Percentiles rank a stretch among this genome's conserved stretches.
Evolutionary conservation across 2,113 vertebrate species (phyloP).

Genomic region (Antechinus flavipes): DNA sequence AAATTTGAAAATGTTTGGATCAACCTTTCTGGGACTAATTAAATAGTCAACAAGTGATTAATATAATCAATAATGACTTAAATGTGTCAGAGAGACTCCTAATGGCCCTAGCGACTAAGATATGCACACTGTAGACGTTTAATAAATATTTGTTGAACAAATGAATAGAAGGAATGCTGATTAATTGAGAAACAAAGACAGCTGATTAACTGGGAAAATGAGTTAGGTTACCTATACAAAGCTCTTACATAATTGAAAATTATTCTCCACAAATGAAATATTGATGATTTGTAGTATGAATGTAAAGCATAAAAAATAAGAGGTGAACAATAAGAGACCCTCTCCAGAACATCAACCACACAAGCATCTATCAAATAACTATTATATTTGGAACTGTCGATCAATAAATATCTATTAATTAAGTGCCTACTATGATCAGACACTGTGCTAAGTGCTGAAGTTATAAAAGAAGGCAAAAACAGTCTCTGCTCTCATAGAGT

Average conservation of each 20-base stretch:
- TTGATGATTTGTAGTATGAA: background rate
- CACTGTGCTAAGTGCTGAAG: background rate
- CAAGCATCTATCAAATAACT: background rate
- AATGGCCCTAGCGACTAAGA: background rate
- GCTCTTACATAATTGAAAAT: background rate
- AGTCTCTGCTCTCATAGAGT: background rate
- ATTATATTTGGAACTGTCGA: background rate
- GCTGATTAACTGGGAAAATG: background rate
- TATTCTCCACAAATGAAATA: background rate
- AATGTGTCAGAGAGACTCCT: background rate
- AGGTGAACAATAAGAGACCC: background rate
- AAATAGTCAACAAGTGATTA: background rate
- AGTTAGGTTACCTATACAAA: slow-evolving; percentile 1
- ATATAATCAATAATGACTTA: background rate
- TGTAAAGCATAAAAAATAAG: background rate
- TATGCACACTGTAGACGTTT: background rate
- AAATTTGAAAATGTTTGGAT: background rate
- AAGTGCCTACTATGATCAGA: background rate
- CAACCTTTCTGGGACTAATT: background rate
- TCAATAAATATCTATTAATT: background rate
- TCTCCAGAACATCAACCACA: background rate
- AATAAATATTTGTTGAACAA: background rate
- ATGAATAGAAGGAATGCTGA: background rate
- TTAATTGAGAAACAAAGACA: background rate
- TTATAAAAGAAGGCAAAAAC: background rate